These are phyloP conservation scores for Helostoma temminkii DNA, from an alignment of 2,797 vertebrate species.

Conservation along the genomic window DNA sequence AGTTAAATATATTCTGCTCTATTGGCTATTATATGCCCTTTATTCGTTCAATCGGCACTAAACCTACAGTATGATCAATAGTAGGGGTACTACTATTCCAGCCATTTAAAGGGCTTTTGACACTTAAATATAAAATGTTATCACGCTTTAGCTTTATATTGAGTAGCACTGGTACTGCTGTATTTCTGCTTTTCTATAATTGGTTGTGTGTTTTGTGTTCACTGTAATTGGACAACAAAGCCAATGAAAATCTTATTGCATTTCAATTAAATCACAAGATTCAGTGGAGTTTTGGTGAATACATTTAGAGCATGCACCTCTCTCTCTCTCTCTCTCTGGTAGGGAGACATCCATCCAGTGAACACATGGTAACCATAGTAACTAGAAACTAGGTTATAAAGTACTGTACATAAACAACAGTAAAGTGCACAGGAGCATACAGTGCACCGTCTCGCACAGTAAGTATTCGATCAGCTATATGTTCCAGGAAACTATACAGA, in stretches of 20 bases:
- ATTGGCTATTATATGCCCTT: background rate
- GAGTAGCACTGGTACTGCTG: background rate
- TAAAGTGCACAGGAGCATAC: slow-evolving; percentile 22
- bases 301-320: background rate
- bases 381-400: slow-evolving; percentile 71
- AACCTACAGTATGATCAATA: too few relatives aligned
- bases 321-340: slow-evolving; percentile 11
- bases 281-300: slow-evolving; percentile 24
- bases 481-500: background rate
- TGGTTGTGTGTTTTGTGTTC: background rate
- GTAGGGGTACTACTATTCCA: background rate
- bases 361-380: slow-evolving; percentile 69
- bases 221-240: slow-evolving; percentile 1
- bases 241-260: slow-evolving; percentile 18
- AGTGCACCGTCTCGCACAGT: slow-evolving; percentile 7
- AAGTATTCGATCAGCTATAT: slow-evolving; percentile 22
- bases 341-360: slow-evolving; percentile 26
- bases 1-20: background rate
- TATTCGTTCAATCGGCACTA: background rate
- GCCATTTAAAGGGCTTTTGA: background rate
- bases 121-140: background rate
- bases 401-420: slow-evolving; percentile 63
- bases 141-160: background rate
- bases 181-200: background rate
- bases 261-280: slow-evolving; percentile 27